Percentiles rank a stretch among this genome's conserved stretches.
Evolutionary conservation across 1,140 invertebrate species (phyloP).

Genomic region (Aphis craccivora): DNA sequence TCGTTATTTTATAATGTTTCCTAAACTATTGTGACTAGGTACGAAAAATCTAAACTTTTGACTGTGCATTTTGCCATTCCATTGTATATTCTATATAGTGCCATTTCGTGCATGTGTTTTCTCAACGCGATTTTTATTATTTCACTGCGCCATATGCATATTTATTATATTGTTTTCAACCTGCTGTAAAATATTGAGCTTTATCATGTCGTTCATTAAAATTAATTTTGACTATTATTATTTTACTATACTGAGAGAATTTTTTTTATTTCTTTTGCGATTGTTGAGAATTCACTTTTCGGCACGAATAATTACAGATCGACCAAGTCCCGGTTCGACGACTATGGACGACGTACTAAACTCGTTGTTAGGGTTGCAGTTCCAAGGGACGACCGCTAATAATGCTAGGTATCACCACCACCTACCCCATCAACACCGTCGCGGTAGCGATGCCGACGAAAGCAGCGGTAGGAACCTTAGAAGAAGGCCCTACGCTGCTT

Average conservation of each 20-base stretch:
- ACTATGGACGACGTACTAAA: constrained; percentile 93
- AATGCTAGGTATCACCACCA: constrained; percentile 71
- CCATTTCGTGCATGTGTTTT: constrained; percentile 55
- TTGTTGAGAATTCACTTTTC: constrained; percentile 54
- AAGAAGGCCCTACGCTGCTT: constrained; percentile 65
- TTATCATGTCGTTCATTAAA: neutral
- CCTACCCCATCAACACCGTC: constrained; percentile 64
- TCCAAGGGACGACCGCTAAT: constrained; percentile 65
- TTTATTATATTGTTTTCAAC: constrained; percentile 24
- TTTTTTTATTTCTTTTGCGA: neutral
- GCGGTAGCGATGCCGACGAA: constrained; percentile 61
- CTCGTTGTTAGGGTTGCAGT: constrained; percentile 75
- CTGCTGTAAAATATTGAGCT: constrained; percentile 40
- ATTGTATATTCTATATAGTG: neutral
- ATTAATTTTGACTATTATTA: neutral
- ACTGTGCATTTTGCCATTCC: neutral
- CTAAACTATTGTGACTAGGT: neutral
- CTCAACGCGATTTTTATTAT: constrained; percentile 48
- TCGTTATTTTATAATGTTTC: neutral
- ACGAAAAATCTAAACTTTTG: neutral
- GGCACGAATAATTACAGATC: constrained; percentile 57
- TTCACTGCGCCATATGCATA: constrained; percentile 21
- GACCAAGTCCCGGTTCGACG: constrained; percentile 76
- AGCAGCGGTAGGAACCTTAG: neutral
- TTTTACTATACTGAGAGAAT: neutral